Percentiles rank a stretch among this genome's conserved stretches.
These are phyloP conservation scores for Teleogryllus occipitalis DNA, from an alignment of 1,140 invertebrate species.

Conservation along the genomic window DNA sequence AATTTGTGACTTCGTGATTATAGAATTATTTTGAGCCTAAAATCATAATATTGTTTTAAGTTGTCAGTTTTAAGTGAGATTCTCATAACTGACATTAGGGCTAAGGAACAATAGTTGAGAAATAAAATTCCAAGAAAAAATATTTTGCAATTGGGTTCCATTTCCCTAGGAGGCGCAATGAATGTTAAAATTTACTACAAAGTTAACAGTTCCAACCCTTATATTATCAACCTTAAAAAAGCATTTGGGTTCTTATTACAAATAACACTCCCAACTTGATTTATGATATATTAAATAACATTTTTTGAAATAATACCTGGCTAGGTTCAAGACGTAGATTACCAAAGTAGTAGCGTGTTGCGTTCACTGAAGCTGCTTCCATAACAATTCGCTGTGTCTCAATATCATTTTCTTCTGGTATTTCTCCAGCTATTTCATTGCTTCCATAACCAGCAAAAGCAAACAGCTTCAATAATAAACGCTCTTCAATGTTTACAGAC, in stretches of 20 bases:
- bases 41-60: neutral
- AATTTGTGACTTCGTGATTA: neutral
- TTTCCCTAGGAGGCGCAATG: no score
- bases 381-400: constrained; percentile 65
- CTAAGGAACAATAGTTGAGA: no score
- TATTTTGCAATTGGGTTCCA: no score
- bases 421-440: constrained; percentile 38
- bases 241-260: no score
- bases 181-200: no score
- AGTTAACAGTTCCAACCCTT: no score
- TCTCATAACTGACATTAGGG: neutral
- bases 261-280: neutral
- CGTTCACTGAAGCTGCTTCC: constrained; percentile 70
- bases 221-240: no score
- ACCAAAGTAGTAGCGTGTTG: constrained; percentile 84
- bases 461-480: constrained; percentile 75
- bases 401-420: constrained; percentile 63
- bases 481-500: constrained; percentile 78
- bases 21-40: neutral
- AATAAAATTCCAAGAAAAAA: no score
- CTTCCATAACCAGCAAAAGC: constrained; percentile 49
- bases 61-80: neutral
- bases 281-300: neutral
- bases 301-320: constrained; percentile 39
- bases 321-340: constrained; percentile 70